Percentiles rank a stretch among this genome's conserved stretches.
Conservation (phyloP, 2,113 vertebrate species). For the Podarcis muralis region DNA sequence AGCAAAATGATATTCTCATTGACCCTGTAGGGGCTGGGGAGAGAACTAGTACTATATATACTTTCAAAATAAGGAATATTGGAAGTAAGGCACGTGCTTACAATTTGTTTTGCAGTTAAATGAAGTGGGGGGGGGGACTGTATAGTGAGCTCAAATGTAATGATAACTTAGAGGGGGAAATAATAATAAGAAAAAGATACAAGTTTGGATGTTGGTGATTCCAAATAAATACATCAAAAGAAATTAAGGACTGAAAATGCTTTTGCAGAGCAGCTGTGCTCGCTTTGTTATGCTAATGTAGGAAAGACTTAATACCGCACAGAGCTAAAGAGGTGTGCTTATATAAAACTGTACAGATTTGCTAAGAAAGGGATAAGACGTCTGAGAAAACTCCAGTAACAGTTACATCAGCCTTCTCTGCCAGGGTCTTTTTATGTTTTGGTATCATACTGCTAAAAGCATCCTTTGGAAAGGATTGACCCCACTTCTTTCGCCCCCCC, state of each 20-base stretch:
- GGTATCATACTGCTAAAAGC: background rate
- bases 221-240: conserved; percentile 21
- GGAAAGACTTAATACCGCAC: background rate
- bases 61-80: background rate
- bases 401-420: background rate
- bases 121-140: background rate
- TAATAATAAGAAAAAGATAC: conserved; percentile 8
- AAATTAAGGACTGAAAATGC: conserved; percentile 3
- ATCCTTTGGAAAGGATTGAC: background rate
- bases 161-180: background rate
- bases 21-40: no score
- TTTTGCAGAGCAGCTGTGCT: conserved; percentile 21
- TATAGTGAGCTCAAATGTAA: background rate
- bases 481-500: background rate
- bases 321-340: background rate
- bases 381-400: background rate
- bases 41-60: background rate
- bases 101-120: background rate
- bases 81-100: background rate
- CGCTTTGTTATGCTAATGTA: conserved; percentile 30
- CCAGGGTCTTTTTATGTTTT: background rate
- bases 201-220: conserved; percentile 26
- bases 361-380: background rate
- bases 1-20: background rate
- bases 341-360: background rate